phyloP scores from a whole-genome alignment of 2,797 vertebrate species.

The Octomys mimax region DNA sequence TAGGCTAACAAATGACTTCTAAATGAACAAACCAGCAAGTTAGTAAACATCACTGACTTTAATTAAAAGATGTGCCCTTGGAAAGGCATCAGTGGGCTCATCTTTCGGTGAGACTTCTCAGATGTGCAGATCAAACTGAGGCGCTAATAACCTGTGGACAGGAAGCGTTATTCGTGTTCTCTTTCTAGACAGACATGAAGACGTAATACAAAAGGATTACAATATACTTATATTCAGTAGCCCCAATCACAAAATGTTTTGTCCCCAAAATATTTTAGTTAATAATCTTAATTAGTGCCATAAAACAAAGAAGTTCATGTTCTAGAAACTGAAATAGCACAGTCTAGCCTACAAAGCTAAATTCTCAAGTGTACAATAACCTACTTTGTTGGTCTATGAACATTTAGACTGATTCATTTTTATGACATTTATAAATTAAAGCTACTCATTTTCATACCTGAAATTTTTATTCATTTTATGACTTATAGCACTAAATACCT shows the following conservation, averaged over 20 bases:
- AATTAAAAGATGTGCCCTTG: not conserved
- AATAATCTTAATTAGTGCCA: slow-evolving; percentile 38
- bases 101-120: not conserved
- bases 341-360: slow-evolving; percentile 41
- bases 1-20: not conserved
- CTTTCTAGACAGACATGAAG: not conserved
- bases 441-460: not conserved
- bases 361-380: slow-evolving; percentile 58
- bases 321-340: slow-evolving; percentile 71
- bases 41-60: not conserved
- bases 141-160: not conserved
- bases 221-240: not conserved
- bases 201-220: not conserved
- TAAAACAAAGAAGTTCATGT: slow-evolving; percentile 50
- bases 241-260: slow-evolving; percentile 49
- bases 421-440: slow-evolving; percentile 14
- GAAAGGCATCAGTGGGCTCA: not conserved
- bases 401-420: slow-evolving; percentile 57
- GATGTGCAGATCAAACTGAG: not conserved
- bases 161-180: not conserved
- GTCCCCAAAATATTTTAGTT: slow-evolving; percentile 54
- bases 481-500: not conserved
- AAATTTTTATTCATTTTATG: not conserved
- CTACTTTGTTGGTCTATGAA: slow-evolving; percentile 57
- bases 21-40: not conserved